These are phyloP conservation scores for Beroe forskalii DNA, from an alignment of 37 sponge, comb jelly and placozoan genomes.

Conservation along the genomic window DNA sequence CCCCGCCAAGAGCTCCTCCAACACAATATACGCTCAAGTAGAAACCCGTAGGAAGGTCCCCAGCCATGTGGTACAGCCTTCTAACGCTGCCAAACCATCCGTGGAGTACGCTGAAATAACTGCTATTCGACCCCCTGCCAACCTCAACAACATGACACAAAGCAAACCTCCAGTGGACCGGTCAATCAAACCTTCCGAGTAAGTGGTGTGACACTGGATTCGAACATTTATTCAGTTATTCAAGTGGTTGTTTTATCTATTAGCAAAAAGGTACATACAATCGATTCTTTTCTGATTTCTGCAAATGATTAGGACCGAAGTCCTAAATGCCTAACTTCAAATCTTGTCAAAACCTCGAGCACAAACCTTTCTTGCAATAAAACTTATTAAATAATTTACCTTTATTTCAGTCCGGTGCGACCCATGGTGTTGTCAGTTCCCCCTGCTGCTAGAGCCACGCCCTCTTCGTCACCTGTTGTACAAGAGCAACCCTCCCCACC, in stretches of 20 bases:
- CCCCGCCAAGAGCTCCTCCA: neutral
- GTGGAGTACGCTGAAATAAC: slow-evolving; percentile 3
- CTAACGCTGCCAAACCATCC: neutral
- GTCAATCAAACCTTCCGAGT: slow-evolving; percentile 69
- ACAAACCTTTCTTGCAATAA: too few species aligned
- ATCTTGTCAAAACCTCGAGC: too few species aligned
- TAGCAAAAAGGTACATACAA: too few species aligned
- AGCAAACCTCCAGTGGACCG: slow-evolving; percentile 74
- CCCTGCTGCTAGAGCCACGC: neutral
- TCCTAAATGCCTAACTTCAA: too few species aligned
- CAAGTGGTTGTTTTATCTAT: too few species aligned
- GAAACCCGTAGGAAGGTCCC: neutral
- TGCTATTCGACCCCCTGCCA: neutral
- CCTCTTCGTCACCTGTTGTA: neutral
- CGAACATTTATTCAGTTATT: too few species aligned
- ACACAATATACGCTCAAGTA: slow-evolving; percentile 48
- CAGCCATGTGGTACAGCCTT: neutral
- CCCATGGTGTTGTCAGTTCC: neutral
- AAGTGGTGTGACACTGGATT: too few species aligned
- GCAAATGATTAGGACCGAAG: too few species aligned
- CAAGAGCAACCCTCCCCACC: neutral
- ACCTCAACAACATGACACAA: too few species aligned
- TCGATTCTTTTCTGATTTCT: too few species aligned
- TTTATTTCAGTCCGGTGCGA: neutral
- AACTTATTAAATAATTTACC: neutral